These are phyloP conservation scores for Crepidodera aurea DNA, from an alignment of 2,888 invertebrate species.

Conservation along the genomic window DNA sequence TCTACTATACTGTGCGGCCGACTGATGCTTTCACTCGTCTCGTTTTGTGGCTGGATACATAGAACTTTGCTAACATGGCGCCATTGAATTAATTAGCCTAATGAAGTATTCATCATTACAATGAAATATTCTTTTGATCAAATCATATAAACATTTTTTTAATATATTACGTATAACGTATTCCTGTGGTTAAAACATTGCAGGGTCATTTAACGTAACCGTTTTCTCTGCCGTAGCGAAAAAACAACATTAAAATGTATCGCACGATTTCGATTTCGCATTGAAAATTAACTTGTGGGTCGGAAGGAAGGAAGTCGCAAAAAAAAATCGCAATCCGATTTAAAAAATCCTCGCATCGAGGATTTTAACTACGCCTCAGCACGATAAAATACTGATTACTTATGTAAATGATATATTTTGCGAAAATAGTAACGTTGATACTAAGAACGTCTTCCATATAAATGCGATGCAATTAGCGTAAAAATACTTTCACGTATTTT, in stretches of 20 bases:
- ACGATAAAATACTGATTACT: neutral
- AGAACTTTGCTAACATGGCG: no score
- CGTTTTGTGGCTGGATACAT: no score
- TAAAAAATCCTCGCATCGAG: constrained; percentile 1
- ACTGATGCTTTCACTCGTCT: no score
- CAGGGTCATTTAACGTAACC: no score
- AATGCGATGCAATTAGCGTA: neutral
- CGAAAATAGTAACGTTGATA: neutral
- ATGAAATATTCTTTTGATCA: no score
- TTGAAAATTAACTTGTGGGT: neutral
- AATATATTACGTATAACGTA: no score
- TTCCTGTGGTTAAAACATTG: no score
- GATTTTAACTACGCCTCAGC: neutral
- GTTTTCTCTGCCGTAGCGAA: no score
- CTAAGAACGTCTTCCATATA: neutral
- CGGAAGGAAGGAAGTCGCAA: constrained; percentile 17
- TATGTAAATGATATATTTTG: neutral
- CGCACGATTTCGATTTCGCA: constrained; percentile 1
- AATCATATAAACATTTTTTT: no score
- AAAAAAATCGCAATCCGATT: constrained; percentile 6
- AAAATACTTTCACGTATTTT: neutral
- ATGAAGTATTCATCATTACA: no score
- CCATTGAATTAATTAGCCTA: no score
- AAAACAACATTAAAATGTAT: neutral
- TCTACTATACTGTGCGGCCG: no score